Evolutionary conservation across 1,140 invertebrate genomes (phyloP), one percentile per base, ranked within the genome.

Genomic region (Druon quercuslanigerum): DNA sequence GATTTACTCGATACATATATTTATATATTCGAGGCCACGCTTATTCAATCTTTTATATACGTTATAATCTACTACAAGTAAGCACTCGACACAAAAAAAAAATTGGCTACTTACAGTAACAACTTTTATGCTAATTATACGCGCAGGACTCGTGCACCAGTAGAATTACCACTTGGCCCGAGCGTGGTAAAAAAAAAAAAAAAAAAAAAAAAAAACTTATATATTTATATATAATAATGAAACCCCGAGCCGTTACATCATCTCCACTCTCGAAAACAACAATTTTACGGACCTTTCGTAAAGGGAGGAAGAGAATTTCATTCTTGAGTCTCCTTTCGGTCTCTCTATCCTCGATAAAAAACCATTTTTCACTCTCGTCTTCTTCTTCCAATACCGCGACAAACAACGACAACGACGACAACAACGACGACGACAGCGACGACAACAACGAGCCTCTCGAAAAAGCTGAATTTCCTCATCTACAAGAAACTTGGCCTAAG

Each of bases 21-120:
- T n/a, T n/a, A n/a, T n/a, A 3, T 17, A 20, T 71, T 76, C 54
- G 72, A 77, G 60, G 72, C 74, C 74, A 75, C 50, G 73, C 70
- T 40, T 73, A 72, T 57, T 60, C 17, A 25, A 77, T 2, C 50
- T 19, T 80, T 57, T 73, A 51, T 25, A 51, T 73, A 33, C 57
- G 50, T 78, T 54, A n/a, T n/a, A 25, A 70, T 70, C 75, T 56
- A 66, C 75, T 56, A 66, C 73, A 57, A 71, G 51, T n/a, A 73
- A 73, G 51, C 33, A 77, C 54, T 60, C 72, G 56, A 66, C 33
- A 33, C 54, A 19, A 72, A 56, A 51, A 74, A 66, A 78, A 81
- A 81, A 77, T 71, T 51, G 71, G 16, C 50, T 72, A 60, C 73
- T 77, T 75, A 81, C 72, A 78, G 51, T 79, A 50, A 54, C 51